Base-by-base conservation (phyloP, 2,113 vertebrate genomes). In the Phasianus colchicus region DNA sequence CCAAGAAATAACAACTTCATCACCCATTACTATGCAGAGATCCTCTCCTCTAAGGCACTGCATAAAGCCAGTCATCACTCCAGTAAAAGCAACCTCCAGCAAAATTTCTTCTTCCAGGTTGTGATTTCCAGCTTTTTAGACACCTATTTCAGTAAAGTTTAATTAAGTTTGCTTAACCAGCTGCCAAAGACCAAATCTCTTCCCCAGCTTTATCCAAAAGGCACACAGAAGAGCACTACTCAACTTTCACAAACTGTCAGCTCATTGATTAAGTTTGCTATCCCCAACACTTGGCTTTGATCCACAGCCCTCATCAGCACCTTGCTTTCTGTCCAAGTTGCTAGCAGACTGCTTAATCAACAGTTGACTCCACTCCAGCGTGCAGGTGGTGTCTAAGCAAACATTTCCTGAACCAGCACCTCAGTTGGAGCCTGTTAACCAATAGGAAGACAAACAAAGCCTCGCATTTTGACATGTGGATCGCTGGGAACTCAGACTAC, bases 221-320 rank as follows among this genome's bases (percentile, higher is more conserved):
- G 7, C 81, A 83, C 74, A 90, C 88, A 89, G 36, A 92, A 94
- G 85, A 94, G 89, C 65, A 48, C 57, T 79, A 8, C 65, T 32
- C 19, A 52, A 71, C 67, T 92, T 86, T 74, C 61, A 61, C 78
- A 90, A 54, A 86, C 76, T 76, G 83, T 64, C 92, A 91, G 48
- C 52, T 94, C 96, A 95, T 94, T 94, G 83, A 96, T 96, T 87
- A 76, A 2, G 2, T 89, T 93, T 3, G 1, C 90, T 77, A 42
- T 80, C 93, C 85, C 90, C 83, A 93, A 81, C 57, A n/a, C n/a
- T 77, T 97, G 92, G 93, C 93, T 93, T 70, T 30, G 34, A 67
- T 91, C 92, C 83, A 74, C 70, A 88, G 4, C 34, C 22, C 40
- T 87, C 57, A 83, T 86, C 93, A 92, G 88, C 71, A 76, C 55